Conservation (phyloP, 2,888 invertebrate genomes). For the Hydroisotoma schaefferi region DNA sequence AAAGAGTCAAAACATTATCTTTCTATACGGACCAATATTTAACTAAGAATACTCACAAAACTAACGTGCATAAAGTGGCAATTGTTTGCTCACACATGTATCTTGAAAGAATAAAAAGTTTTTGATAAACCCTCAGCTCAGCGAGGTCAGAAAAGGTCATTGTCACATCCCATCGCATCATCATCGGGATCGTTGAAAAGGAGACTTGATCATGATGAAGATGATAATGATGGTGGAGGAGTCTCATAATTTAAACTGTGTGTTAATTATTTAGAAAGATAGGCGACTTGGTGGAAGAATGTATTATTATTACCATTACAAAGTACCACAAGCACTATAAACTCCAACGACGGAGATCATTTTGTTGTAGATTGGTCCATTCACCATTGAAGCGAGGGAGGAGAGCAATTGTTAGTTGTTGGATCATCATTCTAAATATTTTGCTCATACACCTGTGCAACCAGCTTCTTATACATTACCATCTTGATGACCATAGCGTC, state of each 20-base stretch:
- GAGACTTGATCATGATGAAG: not conserved
- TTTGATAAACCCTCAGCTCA: no score
- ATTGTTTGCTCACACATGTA: no score
- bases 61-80: no score
- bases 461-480: not conserved
- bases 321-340: no score
- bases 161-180: no score
- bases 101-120: no score
- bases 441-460: constrained; percentile 14
- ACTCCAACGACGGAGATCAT: not conserved
- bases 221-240: constrained; percentile 8
- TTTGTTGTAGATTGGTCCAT: constrained; percentile 14
- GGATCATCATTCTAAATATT: constrained; percentile 22
- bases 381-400: not conserved
- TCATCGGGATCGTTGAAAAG: not conserved
- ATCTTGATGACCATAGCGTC: not conserved
- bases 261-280: constrained; percentile 11
- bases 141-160: constrained; percentile 11
- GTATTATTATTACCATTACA: not conserved
- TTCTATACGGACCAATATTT: no score
- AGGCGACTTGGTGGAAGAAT: not conserved
- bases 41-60: no score
- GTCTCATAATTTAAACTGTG: constrained; percentile 17
- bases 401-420: constrained; percentile 3
- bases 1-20: no score